Evolutionary conservation across 2,797 vertebrate genomes (phyloP).

Genomic region (Halcyon leucocephala): DNA sequence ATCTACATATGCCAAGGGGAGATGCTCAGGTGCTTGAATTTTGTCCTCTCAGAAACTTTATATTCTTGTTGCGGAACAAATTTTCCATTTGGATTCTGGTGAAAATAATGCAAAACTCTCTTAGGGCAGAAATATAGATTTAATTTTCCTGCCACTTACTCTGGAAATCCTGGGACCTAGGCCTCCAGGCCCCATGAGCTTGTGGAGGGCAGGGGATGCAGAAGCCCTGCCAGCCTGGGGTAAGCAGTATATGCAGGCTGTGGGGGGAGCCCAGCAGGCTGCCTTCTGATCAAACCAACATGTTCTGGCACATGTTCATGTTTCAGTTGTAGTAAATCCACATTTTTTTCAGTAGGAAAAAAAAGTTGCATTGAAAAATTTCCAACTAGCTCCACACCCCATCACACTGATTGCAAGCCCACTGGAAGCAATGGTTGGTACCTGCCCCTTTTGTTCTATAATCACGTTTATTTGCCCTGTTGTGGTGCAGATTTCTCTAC

Average conservation of each 20-base stretch:
- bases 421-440: not conserved
- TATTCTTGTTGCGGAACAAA: not conserved
- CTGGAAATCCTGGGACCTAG: not conserved
- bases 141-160: not conserved
- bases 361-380: not conserved
- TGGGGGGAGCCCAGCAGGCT: not conserved
- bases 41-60: not conserved
- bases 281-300: not conserved
- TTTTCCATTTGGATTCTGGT: not conserved
- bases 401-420: not conserved
- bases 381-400: not conserved
- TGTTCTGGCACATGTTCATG: not conserved
- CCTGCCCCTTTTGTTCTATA: not conserved
- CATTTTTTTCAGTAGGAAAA: not conserved
- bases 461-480: not conserved
- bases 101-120: not conserved
- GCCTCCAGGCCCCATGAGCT: not conserved
- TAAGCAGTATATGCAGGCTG: not conserved
- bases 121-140: not conserved
- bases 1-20: not conserved
- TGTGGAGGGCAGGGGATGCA: not conserved
- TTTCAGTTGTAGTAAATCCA: not conserved
- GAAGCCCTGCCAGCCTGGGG: not conserved
- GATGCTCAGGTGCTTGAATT: not conserved
- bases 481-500: not conserved